These are phyloP conservation scores for Morone chrysops DNA, from an alignment of 2,113 vertebrate species.

Conservation along the genomic window DNA sequence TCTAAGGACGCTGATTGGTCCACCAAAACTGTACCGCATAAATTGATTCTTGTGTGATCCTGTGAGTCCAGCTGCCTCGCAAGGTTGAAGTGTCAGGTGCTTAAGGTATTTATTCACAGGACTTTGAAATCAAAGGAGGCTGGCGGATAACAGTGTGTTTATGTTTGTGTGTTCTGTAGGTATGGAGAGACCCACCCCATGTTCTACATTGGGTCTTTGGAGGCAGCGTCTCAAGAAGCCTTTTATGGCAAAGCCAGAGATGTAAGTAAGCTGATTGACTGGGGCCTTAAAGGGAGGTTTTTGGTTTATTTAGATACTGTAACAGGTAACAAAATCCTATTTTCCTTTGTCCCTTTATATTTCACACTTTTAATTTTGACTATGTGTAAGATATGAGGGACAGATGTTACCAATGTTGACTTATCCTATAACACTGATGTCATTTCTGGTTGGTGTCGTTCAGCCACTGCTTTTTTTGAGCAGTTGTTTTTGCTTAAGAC, in stretches of 20 bases:
- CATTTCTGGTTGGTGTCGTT: slow-evolving; percentile 36
- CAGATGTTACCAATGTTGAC: slow-evolving; percentile 23
- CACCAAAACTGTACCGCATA: too few species aligned
- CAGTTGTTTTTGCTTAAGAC: slow-evolving; percentile 62
- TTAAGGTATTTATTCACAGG: neutral
- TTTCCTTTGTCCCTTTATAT: slow-evolving; percentile 5
- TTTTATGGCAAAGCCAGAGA: slow-evolving; percentile 99
- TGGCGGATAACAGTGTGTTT: slow-evolving; percentile 5
- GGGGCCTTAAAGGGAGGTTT: neutral
- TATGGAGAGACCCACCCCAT: slow-evolving; percentile 99
- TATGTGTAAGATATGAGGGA: neutral
- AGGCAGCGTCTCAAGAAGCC: slow-evolving; percentile 99
- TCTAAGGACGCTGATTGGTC: too few species aligned
- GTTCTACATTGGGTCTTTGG: slow-evolving; percentile 98
- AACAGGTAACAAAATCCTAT: neutral
- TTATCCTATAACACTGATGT: slow-evolving; percentile 43
- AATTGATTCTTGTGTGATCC: too few species aligned
- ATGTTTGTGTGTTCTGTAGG: slow-evolving; percentile 78
- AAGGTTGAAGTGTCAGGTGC: neutral
- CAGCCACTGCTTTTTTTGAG: slow-evolving; percentile 19
- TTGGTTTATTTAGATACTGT: slow-evolving; percentile 26
- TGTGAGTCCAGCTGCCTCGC: too few species aligned
- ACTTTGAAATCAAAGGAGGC: neutral
- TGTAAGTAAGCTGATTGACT: slow-evolving; percentile 86
- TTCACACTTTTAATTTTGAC: slow-evolving; percentile 20